A percentile compares a stretch with the other conserved stretches of the same genome.
phyloP scores from a whole-genome alignment of 2,888 invertebrate species.

The Campoplex capitator region DNA sequence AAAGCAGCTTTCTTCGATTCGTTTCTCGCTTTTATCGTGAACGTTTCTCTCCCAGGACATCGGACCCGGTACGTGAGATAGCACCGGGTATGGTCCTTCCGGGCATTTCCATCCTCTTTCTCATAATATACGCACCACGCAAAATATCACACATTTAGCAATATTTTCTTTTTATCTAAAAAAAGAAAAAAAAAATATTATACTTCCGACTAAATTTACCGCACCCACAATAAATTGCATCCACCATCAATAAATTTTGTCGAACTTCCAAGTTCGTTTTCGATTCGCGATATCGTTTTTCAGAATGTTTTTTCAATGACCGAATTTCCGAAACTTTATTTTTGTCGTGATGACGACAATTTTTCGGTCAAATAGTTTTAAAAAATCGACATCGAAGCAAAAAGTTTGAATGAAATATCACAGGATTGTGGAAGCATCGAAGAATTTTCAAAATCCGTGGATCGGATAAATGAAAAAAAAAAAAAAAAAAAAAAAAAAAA shows the following conservation, averaged over 20 bases:
- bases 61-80: slow-evolving; percentile 57
- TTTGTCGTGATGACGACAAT: too few relatives aligned
- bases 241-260: slow-evolving; percentile 15
- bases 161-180: slow-evolving; percentile 9
- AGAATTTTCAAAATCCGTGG: not conserved
- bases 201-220: slow-evolving; percentile 10
- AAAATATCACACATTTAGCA: slow-evolving; percentile 15
- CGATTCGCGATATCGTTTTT: not conserved
- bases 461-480: slow-evolving; percentile 13
- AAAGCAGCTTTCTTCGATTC: slow-evolving; percentile 66
- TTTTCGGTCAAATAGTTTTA: too few relatives aligned
- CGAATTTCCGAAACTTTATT: not conserved
- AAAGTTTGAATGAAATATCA: not conserved
- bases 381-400: too few relatives aligned
- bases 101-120: slow-evolving; percentile 66
- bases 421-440: not conserved
- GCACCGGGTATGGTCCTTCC: slow-evolving; percentile 58
- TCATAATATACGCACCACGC: slow-evolving; percentile 4
- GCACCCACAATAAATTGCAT: slow-evolving; percentile 23
- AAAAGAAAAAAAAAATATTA: not conserved
- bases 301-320: not conserved
- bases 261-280: not conserved
- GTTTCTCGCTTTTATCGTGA: slow-evolving; percentile 65
- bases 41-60: slow-evolving; percentile 67
- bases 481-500: not conserved